These are phyloP conservation scores for Aptenodytes forsteri DNA, from an alignment of 2,113 vertebrate genomes.

Conservation along the genomic window DNA sequence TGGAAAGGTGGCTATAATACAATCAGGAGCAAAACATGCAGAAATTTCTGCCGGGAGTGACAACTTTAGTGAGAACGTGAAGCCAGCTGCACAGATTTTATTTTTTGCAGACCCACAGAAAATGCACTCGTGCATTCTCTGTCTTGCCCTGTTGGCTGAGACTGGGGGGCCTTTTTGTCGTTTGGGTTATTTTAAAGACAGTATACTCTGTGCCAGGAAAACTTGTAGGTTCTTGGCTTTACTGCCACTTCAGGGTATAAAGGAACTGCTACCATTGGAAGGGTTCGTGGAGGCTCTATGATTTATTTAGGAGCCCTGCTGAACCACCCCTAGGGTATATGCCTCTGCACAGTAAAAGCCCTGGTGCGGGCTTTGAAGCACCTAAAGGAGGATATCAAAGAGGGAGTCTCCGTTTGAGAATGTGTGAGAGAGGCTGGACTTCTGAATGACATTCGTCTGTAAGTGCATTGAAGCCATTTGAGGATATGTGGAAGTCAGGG, in stretches of 20 bases:
- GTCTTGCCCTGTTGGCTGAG: neutral
- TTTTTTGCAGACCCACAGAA: neutral
- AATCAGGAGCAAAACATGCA: neutral
- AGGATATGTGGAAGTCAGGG: neutral
- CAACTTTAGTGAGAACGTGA: neutral
- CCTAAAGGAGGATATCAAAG: neutral
- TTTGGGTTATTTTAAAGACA: neutral
- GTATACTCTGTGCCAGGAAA: accelerated
- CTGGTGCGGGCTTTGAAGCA: neutral
- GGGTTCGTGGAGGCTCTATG: neutral
- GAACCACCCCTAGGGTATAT: neutral
- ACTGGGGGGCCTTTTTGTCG: neutral
- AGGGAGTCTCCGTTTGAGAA: neutral
- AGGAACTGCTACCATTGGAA: neutral
- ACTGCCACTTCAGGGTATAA: neutral
- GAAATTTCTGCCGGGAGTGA: neutral
- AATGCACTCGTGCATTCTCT: neutral
- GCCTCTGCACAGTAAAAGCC: neutral
- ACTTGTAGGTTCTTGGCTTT: neutral
- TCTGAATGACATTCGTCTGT: neutral
- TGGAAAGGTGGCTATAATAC: neutral
- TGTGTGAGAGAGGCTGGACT: neutral
- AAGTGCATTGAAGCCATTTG: neutral
- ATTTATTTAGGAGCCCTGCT: neutral
- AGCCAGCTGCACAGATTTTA: neutral